Evolutionary conservation across 2,113 vertebrate species (phyloP), one percentile per base, ranked within the genome.

Genomic region (Albula goreensis): DNA sequence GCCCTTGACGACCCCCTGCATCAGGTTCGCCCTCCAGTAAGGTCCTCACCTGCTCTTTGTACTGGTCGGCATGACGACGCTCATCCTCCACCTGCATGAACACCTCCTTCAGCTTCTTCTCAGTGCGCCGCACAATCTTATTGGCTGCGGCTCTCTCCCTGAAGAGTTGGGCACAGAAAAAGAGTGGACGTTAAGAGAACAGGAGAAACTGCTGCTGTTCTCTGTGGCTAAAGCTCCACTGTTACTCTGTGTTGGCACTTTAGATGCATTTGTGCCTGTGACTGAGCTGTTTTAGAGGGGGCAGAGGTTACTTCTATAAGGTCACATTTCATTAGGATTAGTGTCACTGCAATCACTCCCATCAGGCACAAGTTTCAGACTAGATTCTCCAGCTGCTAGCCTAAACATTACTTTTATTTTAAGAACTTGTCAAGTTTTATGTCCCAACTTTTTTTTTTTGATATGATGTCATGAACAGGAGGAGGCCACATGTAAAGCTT

Each of bases 21-120:
- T 19, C 57, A 12, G 57, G 57, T 15, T 60, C 57, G 17, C 57
- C 56, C 60, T 63, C 22, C 60, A 66, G 15, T 22, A 19, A 5
- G 60, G 15, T 31, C 78, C 89, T 41, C 11, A 98, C 98, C 97
- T 99, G 98, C 82, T 99, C 98, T 83, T 99, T 99, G 91, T 97
- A 99, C 93, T 99, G 98, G 91, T 99, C 98, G 0, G 97, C 97
- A 0, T 99, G 98, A 8, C 98, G 96, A 4, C 98, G 97, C 86
- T 99, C 98, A 0, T 99, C 98, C 89, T 99, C 98, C 87, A 99
- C 97, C 92, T 99, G 98, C 97, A 99, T 97, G 94, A 98, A 97
- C 81, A 99, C 97, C 88, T 99, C 98, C 86, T 99, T 99, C 90
- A 99, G 92, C 53, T 99, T 99, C 95, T 99, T 99, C 94, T 99